phyloP scores from a whole-genome alignment of 2,888 invertebrate species.

The Helobdella robusta region DNA sequence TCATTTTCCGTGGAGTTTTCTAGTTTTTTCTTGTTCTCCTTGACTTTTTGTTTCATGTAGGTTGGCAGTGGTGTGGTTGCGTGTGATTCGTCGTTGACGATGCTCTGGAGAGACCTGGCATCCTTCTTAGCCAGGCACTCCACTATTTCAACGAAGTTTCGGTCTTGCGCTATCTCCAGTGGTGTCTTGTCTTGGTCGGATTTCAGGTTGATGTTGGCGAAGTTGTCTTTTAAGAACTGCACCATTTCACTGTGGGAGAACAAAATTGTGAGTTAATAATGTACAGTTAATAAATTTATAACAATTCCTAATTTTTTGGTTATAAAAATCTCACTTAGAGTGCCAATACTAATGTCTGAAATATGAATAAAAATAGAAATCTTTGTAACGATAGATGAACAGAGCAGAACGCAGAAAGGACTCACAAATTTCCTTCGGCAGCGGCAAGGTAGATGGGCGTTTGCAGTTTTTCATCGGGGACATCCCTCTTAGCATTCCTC shows the following conservation, averaged over 20 bases:
- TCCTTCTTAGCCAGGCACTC: neutral
- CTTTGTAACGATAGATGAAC: neutral
- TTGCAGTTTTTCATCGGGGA: constrained; percentile 92
- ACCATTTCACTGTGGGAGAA: constrained; percentile 69
- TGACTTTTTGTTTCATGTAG: constrained; percentile 5
- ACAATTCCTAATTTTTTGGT: no score
- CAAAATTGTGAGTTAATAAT: neutral
- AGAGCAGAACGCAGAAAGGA: neutral
- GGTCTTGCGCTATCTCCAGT: constrained; percentile 80
- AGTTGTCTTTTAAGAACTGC: constrained; percentile 76
- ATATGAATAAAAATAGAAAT: neutral
- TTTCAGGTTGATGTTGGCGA: constrained; percentile 89
- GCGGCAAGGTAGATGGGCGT: constrained; percentile 93
- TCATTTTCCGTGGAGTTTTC: neutral
- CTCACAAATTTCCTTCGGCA: constrained; percentile 64
- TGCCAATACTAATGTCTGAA: neutral
- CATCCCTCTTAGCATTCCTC: constrained; percentile 89
- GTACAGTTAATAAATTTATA: neutral
- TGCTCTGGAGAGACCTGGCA: neutral
- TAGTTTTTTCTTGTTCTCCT: neutral
- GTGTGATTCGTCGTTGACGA: neutral
- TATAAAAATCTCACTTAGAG: no score
- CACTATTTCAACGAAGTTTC: constrained; percentile 77
- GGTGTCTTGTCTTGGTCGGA: constrained; percentile 95
- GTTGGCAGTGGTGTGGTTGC: neutral